Base-by-base conservation (phyloP, 2,888 invertebrate genomes). In the Coleophora deauratella region DNA sequence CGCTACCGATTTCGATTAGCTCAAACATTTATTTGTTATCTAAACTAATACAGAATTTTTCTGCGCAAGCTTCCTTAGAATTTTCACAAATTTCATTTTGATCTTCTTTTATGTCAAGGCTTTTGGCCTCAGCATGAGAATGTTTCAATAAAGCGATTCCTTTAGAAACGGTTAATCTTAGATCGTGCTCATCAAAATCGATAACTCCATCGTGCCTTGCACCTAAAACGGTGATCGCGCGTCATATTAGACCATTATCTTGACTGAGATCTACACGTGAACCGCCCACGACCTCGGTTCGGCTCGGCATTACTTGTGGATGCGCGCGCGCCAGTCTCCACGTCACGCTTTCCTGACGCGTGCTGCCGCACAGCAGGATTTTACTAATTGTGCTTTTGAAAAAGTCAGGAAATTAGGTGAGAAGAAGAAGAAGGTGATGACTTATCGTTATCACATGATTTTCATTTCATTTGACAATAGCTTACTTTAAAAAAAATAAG, bases 1-100 rank as follows among this genome's bases (percentile, higher is more conserved):
- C 68, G 77, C 79, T 76, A 76, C 79, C 66, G 79, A 76, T 72
- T 63, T 56, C 49, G 51, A 59, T 59, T 54, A 61, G 10, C 32
- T 10, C 10, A n/a, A n/a, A 2, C 2, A 15, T 14, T 10, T 11
- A 35, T 9, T 11, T 9, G 14, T 21, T 9, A n/a, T 38, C 33
- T 32, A 27, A 21, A 21, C 21, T 21, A 21, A 4, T 4, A 21
- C 3, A 21, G 6, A 21, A 21, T 37, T 30, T 27, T 28, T 28
- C 37, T 37, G 15, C 21, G 21, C 6, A 3, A 4, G 21, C 21
- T 21, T 21, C 21, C 6, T 21, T 21, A 21, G 21, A 21, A 21
- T 21, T 21, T 21, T 21, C 21, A 21, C 21, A 4, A 21, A 21
- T 21, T 4, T 21, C 21, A 21, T 21, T 21, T 21, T 21, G 21